Base-by-base conservation (phyloP, 1,140 invertebrate genomes). In the Trissolcus basalis region DNA sequence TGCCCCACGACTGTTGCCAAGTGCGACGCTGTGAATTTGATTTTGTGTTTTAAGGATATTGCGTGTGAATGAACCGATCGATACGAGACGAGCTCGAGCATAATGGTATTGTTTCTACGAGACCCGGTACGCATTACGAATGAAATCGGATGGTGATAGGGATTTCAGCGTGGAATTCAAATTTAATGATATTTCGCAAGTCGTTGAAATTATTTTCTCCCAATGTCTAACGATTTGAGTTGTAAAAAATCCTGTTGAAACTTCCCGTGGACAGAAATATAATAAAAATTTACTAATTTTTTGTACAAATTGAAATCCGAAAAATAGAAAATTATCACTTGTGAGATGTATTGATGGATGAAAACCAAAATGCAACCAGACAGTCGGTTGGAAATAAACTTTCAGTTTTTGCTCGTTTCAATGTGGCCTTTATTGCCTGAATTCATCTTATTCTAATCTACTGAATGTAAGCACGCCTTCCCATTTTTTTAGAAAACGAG, bases 381-480 rank as follows among this genome's bases (percentile, higher is more conserved):
- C 6, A 54, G 5, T 32, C 16, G 32, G 45, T 58, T 13, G 45
- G 59, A 59, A 41, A 39, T 27, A 65, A 56, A 41, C 32, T 6
- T 27, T 27, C 19, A 27, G 19, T 27, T 27, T 27, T 27, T 27
- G 16, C 48, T 47, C 16, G 14, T 45, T n/a, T 63, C 59, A 39
- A 69, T 56, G n/a, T n/a, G 43, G 51, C 43, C 58, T 71, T 71
- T 71, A 71, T 71, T 58, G 15, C 54, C 11, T 14, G 35, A 54
- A 67, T 65, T 32, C 61, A 67, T 65, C 55, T 65, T 60, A 59
- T 65, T 73, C 64, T 64, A 60, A 64, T 71, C 60, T 39, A 1
- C 43, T 12, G 50, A 47, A 56, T 56, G 41, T 58, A 63, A 50
- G 51, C 45, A 51, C 53, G 27, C 16, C 43, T 12, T 35, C 12